Evolutionary conservation across 2,797 vertebrate species (phyloP).

Genomic region (Chelmon rostratus): DNA sequence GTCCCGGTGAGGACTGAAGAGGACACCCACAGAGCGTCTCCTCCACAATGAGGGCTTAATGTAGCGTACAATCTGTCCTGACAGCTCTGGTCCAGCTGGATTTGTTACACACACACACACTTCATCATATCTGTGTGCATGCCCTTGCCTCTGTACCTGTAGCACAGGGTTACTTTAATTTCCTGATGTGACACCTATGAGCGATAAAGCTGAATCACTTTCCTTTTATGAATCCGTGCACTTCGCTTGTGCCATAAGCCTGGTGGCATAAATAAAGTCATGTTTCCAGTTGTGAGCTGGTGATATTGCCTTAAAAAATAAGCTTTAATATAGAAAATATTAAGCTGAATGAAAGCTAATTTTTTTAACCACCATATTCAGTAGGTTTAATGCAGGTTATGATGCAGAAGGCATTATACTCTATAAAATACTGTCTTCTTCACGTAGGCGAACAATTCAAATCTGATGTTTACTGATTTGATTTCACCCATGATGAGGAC

Average conservation of each 20-base stretch:
- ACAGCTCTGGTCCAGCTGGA: slow-evolving; percentile 17
- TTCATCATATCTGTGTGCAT: slow-evolving; percentile 22
- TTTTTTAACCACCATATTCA: neutral
- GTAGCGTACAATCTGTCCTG: slow-evolving; percentile 11
- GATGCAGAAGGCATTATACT: too few relatives aligned
- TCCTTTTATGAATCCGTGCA: neutral
- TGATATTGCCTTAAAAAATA: slow-evolving; percentile 4
- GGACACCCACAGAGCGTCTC: slow-evolving; percentile 19
- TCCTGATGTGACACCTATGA: slow-evolving; percentile 35
- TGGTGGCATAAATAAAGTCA: neutral
- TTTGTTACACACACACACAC: slow-evolving; percentile 15
- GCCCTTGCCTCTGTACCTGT: slow-evolving; percentile 26
- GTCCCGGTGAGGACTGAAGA: slow-evolving; percentile 41
- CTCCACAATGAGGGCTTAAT: slow-evolving; percentile 8
- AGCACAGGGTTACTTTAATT: slow-evolving; percentile 41
- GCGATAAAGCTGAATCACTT: slow-evolving; percentile 39
- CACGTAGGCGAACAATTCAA: neutral
- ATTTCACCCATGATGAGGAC: slow-evolving; percentile 18
- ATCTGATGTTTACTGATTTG: slow-evolving; percentile 24
- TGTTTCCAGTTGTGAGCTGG: neutral
- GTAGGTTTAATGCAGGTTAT: too few relatives aligned
- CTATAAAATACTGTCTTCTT: neutral
- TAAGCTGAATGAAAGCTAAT: neutral
- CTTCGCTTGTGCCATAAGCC: neutral
- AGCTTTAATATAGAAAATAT: neutral